Evolutionary conservation across 2,797 vertebrate species (phyloP), one percentile per base, ranked within the genome.

Genomic region (Anabacerthia variegaticeps): DNA sequence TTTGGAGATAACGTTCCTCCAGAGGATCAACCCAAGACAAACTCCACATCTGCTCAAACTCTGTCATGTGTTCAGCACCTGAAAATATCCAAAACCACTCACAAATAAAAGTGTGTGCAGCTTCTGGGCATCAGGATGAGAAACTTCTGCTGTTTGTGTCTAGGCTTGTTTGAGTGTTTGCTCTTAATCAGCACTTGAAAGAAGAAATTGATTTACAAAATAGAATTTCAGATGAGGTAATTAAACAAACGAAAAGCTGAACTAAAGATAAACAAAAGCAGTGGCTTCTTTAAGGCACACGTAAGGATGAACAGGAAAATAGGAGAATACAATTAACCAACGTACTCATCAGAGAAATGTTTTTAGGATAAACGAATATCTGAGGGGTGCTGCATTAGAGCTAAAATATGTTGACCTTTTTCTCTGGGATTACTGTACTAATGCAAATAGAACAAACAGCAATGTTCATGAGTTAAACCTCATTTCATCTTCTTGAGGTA

Each of bases 171-270:
- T 43, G 52, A 86, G 66, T 84, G 52, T 72, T 80, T 93, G 48
- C 58, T 93, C 76, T 94, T 85, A 46, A 89, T 85, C 63, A 65
- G 41, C 73, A 58, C 73, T 91, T 88, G 72, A 75, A 95, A 92
- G 72, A 68, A 73, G 52, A 92, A 24, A 73, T 9, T 67, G 36
- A 55, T 92, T 92, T 88, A 74, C 59, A 72, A 85, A 86, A 30
- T 21, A 72, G 39, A 93, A 68, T 93, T 89, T 84, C 71, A 87
- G 51, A 36, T 75, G 79, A 80, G 51, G 44, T 27, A 91, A 92
- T 89, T 89, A 94, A 91, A 65, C 49, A 72, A 85, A 81, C 21
- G 51, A 76, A 89, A 85, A 82, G 30, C 56, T 74, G 68, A 91
- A 95, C 69, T 48, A 86, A 80, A 34, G 49, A 32, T 56, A 80